These are phyloP conservation scores for Edolisoma coerulescens DNA, from an alignment of 2,113 vertebrate species.

Conservation along the genomic window DNA sequence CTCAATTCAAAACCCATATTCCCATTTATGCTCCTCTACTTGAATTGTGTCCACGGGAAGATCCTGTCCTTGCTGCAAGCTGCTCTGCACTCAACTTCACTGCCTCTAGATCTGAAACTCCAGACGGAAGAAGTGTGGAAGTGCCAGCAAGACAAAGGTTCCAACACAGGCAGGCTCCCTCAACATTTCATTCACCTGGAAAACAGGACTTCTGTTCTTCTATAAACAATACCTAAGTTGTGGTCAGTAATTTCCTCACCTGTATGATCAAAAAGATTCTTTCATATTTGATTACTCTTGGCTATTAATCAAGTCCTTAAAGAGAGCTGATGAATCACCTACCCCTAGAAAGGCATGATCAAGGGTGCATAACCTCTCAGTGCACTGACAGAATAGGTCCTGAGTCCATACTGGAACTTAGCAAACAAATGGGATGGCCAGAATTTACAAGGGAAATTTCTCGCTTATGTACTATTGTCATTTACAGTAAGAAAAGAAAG, in stretches of 20 bases:
- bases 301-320: neutral
- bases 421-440: conserved; percentile 31
- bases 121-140: neutral
- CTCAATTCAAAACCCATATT: neutral
- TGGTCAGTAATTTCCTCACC: neutral
- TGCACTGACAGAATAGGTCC: neutral
- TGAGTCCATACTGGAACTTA: conserved; percentile 19
- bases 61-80: neutral
- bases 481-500: conserved; percentile 69
- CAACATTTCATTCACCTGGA: neutral
- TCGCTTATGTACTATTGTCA: conserved; percentile 34
- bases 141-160: neutral
- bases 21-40: neutral
- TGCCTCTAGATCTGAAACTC: neutral
- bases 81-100: no score
- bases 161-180: neutral
- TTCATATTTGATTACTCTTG: neutral
- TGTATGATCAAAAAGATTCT: neutral
- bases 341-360: neutral
- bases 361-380: neutral
- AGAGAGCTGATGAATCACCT: neutral
- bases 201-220: neutral
- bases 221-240: neutral
- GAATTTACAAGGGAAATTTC: conserved; percentile 64
- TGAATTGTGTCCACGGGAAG: neutral